These are phyloP conservation scores for Dolichallabes microphthalmus DNA, from an alignment of 2,113 vertebrate genomes.

Conservation along the genomic window DNA sequence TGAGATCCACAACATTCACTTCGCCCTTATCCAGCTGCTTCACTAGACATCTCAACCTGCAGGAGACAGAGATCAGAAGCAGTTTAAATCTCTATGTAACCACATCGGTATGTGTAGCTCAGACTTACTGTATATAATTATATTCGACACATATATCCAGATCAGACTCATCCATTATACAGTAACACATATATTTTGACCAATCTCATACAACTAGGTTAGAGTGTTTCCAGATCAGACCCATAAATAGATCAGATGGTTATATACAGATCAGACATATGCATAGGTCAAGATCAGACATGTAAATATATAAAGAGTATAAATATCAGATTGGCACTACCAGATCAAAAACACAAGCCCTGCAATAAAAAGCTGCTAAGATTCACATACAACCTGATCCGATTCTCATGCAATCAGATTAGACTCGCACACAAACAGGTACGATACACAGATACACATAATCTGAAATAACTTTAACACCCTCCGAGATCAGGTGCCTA, in stretches of 20 bases:
- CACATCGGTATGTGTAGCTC: neutral
- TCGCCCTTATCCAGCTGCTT: constrained; percentile 93
- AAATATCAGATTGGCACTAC: neutral
- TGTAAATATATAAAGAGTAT: neutral
- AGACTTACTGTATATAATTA: neutral
- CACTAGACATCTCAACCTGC: constrained; percentile 90
- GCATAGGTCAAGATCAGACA: neutral
- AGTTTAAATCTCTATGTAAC: too few species aligned
- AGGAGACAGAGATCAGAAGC: constrained; percentile 13
- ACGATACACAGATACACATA: too few species aligned
- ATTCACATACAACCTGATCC: neutral
- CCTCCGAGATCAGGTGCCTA: neutral
- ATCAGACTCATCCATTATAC: neutral
- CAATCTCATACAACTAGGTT: neutral
- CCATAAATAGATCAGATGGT: neutral
- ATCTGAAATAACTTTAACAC: neutral
- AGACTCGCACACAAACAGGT: neutral
- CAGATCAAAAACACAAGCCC: neutral
- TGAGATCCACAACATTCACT: constrained; percentile 87
- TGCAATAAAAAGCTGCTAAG: neutral
- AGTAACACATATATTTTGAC: neutral
- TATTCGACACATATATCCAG: neutral
- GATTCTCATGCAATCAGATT: neutral
- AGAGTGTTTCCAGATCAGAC: neutral
- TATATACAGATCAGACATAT: neutral